Conservation (phyloP, 2,797 vertebrate genomes). For the Sitta carolinensis region DNA sequence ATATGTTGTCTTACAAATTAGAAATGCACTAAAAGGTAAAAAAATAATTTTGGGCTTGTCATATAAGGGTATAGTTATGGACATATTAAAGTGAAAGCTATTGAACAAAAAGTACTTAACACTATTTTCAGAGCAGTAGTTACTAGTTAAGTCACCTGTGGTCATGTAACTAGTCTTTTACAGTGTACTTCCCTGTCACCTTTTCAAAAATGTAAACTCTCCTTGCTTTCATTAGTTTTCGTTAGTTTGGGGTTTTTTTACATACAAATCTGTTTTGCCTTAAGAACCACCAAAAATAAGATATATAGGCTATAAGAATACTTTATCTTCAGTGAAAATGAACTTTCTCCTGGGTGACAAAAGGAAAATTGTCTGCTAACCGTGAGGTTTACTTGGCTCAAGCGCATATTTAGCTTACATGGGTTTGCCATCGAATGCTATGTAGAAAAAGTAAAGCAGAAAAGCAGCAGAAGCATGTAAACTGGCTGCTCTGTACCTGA, state of each 20-base stretch:
- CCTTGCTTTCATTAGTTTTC: not conserved
- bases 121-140: not conserved
- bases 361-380: constrained; percentile 48
- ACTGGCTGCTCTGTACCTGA: constrained; percentile 71
- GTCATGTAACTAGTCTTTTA: not conserved
- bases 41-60: not conserved
- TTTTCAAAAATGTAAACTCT: not conserved
- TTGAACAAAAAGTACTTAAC: not conserved
- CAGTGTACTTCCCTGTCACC: not conserved
- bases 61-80: not conserved
- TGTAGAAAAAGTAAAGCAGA: constrained; percentile 53
- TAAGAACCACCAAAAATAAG: not conserved
- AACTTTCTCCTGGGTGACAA: constrained; percentile 41
- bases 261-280: not conserved
- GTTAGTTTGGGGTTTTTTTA: not conserved
- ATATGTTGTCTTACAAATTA: not conserved
- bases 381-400: constrained; percentile 15
- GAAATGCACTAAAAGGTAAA: not conserved
- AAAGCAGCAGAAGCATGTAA: constrained; percentile 65
- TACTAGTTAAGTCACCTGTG: not conserved
- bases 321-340: constrained; percentile 11
- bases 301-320: not conserved
- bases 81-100: not conserved
- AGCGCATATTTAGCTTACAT: not conserved
- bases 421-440: constrained; percentile 19